Conservation (phyloP, 2,113 vertebrate species). For the Labeo rohita region DNA sequence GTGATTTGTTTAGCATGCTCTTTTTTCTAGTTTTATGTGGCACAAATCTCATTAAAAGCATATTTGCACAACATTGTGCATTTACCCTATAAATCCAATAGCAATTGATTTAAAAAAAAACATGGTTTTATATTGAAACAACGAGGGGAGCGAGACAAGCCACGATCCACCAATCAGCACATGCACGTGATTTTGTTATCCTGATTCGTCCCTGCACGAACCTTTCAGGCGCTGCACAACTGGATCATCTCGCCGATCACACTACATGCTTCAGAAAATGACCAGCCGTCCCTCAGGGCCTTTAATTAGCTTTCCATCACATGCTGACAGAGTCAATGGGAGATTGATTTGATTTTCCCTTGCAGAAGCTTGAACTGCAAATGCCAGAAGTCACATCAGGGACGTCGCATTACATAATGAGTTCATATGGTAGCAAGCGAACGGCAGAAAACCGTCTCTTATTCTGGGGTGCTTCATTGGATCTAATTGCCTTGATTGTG, state of each 20-base stretch:
- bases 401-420: constrained; percentile 70
- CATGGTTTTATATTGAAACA: background rate
- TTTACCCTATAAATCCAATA: constrained; percentile 5
- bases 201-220: constrained; percentile 35
- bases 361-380: constrained; percentile 64
- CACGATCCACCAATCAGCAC: constrained; percentile 32
- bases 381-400: constrained; percentile 73
- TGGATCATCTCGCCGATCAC: constrained; percentile 22
- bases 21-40: constrained; percentile 2
- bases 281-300: constrained; percentile 70
- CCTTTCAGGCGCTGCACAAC: constrained; percentile 14
- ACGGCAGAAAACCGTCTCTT: constrained; percentile 17
- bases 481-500: constrained; percentile 47
- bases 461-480: constrained; percentile 6
- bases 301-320: constrained; percentile 80
- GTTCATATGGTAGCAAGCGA: constrained; percentile 48
- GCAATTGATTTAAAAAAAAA: background rate
- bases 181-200: constrained; percentile 45
- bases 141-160: background rate
- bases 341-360: constrained; percentile 79
- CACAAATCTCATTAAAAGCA: constrained; percentile 23
- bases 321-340: constrained; percentile 74
- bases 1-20: constrained; percentile 21
- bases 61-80: constrained; percentile 18
- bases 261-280: constrained; percentile 67